Base-by-base conservation (phyloP, 1,140 invertebrate species). In the Pogonomyrmex californicus region DNA sequence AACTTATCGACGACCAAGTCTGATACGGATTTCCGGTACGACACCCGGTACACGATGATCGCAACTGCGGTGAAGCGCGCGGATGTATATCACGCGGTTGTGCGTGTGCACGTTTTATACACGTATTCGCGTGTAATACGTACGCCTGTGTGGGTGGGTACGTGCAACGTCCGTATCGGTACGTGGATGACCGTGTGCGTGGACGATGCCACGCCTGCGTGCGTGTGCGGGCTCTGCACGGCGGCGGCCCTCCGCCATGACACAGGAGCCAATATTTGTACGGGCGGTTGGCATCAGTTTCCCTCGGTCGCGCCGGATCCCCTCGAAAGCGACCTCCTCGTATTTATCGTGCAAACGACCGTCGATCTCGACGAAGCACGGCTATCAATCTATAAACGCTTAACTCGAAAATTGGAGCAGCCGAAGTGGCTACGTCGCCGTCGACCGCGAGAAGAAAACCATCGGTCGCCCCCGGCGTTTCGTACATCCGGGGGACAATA, bases 261-360 rank as follows among this genome's bases (percentile, higher is more conserved):
- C 88, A 86, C 86, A 65, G 75, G 41, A 71, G 81, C 88, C 88
- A 90, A 90, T 90, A 90, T 90, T 90, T 90, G 76, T 65, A 47
- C 76, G 88, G 63, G 17, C 54, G 51, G 76, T 88, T 76, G 88
- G 88, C 88, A 87, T 90, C 89, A 58, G 89, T 89, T 87, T 78
- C 88, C 88, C 78, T 85, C 71, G n/a, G 6, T 2, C 23, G 30
- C 47, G 30, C 47, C 77, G 75, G 71, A 87, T 83, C 49, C 76
- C 66, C 77, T 89, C 70, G 87, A 71, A 83, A 83, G 49, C 78
- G 88, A 56, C 44, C 38, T 77, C 44, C 38, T 89, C 76, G 79
- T 90, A 90, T 90, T 90, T 90, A 90, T 90, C 88, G 66, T 86
- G 88, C 81, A 90, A 90, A 90, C 87, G 85, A 75, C 66, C 77